phyloP scores from a whole-genome alignment of 2,113 vertebrate genomes.

The Nothoprocta pentlandii region DNA sequence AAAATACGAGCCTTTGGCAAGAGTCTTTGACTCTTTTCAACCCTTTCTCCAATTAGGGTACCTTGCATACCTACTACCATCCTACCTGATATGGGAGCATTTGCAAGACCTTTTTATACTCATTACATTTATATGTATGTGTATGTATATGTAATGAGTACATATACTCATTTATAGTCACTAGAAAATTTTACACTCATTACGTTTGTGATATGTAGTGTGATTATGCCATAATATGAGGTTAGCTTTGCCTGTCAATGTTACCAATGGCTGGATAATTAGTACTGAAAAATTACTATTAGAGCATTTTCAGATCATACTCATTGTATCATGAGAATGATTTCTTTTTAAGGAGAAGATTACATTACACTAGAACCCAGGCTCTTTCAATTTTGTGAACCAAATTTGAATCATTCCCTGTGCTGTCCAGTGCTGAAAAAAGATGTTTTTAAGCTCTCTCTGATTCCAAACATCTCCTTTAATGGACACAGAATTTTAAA shows the following conservation, averaged over 20 bases:
- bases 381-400: not conserved
- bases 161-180: no score
- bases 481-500: not conserved
- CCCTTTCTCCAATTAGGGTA: fast-evolving
- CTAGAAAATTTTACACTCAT: not conserved
- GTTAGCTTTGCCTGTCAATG: not conserved
- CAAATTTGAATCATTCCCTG: not conserved
- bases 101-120: not conserved
- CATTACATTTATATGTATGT: not conserved
- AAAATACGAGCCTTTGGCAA: not conserved
- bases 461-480: not conserved
- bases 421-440: constrained; percentile 59
- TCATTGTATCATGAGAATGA: not conserved
- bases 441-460: not conserved
- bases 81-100: not conserved
- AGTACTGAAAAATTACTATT: not conserved
- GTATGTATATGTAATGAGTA: no score
- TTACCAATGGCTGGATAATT: not conserved
- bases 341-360: not conserved
- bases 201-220: not conserved
- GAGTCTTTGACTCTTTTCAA: not conserved
- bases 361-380: not conserved
- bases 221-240: not conserved
- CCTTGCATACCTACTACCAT: not conserved
- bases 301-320: not conserved